These are phyloP conservation scores for Liasis olivaceus DNA, from an alignment of 2,797 vertebrate genomes.

Conservation along the genomic window DNA sequence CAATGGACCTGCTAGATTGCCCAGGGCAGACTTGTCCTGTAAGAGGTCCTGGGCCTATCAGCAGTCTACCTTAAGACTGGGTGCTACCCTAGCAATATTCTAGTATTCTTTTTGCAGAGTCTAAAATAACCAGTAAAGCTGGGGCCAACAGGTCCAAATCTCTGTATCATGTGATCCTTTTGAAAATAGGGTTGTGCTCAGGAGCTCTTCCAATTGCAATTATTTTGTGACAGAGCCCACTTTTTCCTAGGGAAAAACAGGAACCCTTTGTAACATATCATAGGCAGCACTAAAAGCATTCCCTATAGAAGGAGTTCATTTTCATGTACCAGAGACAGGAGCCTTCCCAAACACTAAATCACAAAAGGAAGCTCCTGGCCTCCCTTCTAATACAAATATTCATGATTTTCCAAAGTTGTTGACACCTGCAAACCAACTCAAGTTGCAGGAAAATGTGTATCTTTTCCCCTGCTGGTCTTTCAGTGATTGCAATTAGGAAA, in stretches of 20 bases:
- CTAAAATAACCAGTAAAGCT: background rate
- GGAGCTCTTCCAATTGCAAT: background rate
- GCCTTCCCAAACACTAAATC: background rate
- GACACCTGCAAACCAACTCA: conserved; percentile 30
- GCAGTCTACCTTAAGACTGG: background rate
- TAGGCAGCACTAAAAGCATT: background rate
- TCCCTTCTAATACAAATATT: conserved; percentile 3
- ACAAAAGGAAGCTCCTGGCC: background rate
- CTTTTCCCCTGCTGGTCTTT: conserved; percentile 42
- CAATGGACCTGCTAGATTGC: background rate
- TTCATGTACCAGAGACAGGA: background rate
- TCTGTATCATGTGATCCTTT: background rate
- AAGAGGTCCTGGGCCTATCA: background rate
- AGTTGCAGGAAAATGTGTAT: conserved; percentile 34
- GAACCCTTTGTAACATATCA: background rate
- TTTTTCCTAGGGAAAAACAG: background rate
- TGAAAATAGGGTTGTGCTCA: background rate
- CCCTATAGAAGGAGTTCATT: background rate
- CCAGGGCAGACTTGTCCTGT: background rate
- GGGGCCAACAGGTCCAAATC: background rate
- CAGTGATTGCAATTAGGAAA: conserved; percentile 43
- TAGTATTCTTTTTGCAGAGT: background rate
- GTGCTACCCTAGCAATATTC: background rate
- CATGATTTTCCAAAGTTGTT: conserved; percentile 4
- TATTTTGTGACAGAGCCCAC: background rate